Evolutionary conservation across 1,140 invertebrate species (phyloP), one percentile per base, ranked within the genome.

Genomic region (Cydia pomonella): DNA sequence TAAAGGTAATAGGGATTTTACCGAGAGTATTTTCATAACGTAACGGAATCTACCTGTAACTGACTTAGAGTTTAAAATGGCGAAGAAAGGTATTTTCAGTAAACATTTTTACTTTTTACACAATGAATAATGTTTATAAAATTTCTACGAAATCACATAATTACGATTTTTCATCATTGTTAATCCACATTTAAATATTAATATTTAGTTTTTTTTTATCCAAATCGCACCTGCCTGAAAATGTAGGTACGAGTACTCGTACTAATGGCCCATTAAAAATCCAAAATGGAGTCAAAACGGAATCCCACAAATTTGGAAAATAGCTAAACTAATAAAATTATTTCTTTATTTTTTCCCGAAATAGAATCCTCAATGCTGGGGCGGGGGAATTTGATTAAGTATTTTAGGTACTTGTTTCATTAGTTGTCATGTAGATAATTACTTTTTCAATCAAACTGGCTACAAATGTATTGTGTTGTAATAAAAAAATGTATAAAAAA

Each of bases 1-100:
- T 89, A 87, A 87, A 88, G 87, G 81, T 83, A 63, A 84, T 79
- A 85, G 85, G 79, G 84, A 76, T 63, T 59, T 79, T 78, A 63
- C 27, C 75, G 23, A 53, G 29, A 27, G 21, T 75, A 38, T 77
- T 72, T 64, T 50, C 75, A 66, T 63, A 74, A 53, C 59, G 73
- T 59, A 64, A 63, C 10, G 50, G n/a, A 53, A 27, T 63, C 25
- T 16, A 74, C n/a, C n/a, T 50, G n/a, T 50, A 6, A 50, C n/a
- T 50, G 47, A 18, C 4, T 50, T 50, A 50, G 16, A 3, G 47
- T n/a, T 50, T 50, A 6, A 18, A 50, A 50, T 18, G 41, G 41
- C 13, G 2, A 44, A 44, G 41, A 44, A 44, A 44, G 13, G 47
- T 50, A 50, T 50, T 50, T 50, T 18, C 47, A n/a, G 3, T 50